Evolutionary conservation across 2,113 vertebrate species (phyloP), one percentile per base, ranked within the genome.

Genomic region (Rousettus leschenaultii): DNA sequence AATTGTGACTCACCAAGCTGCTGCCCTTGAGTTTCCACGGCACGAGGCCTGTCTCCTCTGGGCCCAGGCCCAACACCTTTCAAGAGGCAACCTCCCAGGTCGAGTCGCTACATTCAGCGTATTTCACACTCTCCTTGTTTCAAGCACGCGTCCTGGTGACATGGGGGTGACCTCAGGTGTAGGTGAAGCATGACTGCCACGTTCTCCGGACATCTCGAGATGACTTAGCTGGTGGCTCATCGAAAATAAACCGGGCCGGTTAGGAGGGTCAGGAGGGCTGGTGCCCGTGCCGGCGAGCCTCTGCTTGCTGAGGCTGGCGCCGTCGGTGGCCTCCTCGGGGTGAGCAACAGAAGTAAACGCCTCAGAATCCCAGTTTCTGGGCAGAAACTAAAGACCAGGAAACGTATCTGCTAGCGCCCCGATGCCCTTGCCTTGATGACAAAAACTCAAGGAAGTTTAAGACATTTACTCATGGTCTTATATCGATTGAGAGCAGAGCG

Each of bases 401-500:
- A 35, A 13, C 1, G 2, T 4, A 24, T 19, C 14, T 26, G 79
- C 6, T 0, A 15, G 12, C 38, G 12, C 15, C 51, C 15, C 1
- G 51, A 51, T 16, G 51, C 1, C 48, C 48, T 3, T 6, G 66
- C 14, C 9, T 26, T 75, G 24, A 43, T 30, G 28, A 43, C 12
- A 80, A 68, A 40, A 94, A 19, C 11, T 14, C 6, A 2, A 65
- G 7, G 45, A 40, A 35, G 1, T 59, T 38, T 22, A 53, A 73
- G 6, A 51, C 2, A 2, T 12, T 28, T n/a, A 26, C 19, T 24
- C 15, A 55, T 1, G 35, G 7, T 13, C 9, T 22, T 35, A 6
- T 0, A 30, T 21, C n/a, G 80, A 22, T 26, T 33, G 30, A 33
- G 28, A 51, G 22, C 5, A 48, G 13, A 19, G 12, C 2, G 57